A percentile compares a stretch with the other conserved stretches of the same genome.
Evolutionary conservation across 2,113 vertebrate genomes (phyloP).

Genomic region (Pseudonaja textilis): DNA sequence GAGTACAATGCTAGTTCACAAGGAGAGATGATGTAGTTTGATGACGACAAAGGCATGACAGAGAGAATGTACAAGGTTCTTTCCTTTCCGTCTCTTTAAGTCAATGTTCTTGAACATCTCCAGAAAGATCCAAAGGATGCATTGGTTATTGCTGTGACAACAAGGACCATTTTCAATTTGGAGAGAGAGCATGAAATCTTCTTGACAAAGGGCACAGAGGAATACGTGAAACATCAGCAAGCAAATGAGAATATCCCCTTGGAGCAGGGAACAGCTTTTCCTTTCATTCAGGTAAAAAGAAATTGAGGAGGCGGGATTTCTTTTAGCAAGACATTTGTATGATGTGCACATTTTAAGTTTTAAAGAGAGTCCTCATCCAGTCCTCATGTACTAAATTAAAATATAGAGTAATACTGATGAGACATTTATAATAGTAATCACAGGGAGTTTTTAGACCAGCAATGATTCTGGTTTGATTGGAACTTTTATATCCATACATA

Average conservation of each 20-base stretch:
- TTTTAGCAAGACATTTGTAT: rapidly evolving
- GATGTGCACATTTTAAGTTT: neutral
- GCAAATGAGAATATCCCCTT: conserved; percentile 54
- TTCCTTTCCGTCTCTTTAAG: neutral
- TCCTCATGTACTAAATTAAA: neutral
- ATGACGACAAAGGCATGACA: neutral
- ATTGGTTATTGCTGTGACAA: conserved; percentile 73
- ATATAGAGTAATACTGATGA: neutral
- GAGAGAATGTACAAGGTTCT: neutral
- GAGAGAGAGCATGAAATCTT: conserved; percentile 60
- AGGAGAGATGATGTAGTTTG: neutral
- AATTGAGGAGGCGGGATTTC: too few species aligned
- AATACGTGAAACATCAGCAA: conserved; percentile 48
- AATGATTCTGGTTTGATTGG: neutral
- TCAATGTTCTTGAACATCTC: neutral
- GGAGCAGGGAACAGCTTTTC: conserved; percentile 59
- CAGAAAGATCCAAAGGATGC: conserved; percentile 70
- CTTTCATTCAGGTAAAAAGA: conserved; percentile 67
- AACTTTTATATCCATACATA: neutral
- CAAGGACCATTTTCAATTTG: conserved; percentile 68
- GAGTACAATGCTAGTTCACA: neutral
- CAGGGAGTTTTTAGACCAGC: neutral
- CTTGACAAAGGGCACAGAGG: conserved; percentile 59
- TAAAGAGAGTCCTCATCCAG: neutral
- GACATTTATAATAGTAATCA: neutral